Evolutionary conservation across 2,113 vertebrate genomes (phyloP).

Genomic region (Diglossa brunneiventris): DNA sequence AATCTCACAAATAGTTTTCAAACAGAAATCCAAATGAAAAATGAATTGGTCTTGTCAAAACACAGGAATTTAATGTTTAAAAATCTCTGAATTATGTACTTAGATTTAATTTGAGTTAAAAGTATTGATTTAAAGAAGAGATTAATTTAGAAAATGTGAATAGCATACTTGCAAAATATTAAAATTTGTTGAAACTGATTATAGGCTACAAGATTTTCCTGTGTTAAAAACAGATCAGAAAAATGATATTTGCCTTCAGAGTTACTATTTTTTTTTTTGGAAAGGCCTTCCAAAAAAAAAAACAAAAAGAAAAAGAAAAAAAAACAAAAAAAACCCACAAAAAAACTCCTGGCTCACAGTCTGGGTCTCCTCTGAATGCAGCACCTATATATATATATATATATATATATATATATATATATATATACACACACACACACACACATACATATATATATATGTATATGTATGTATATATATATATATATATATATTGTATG

Average conservation of each 20-base stretch:
- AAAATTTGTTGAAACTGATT: background rate
- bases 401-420: too few species aligned
- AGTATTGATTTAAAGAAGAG: background rate
- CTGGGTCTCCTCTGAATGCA: background rate
- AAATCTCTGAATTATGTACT: background rate
- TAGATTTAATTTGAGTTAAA: background rate
- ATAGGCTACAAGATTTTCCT: background rate
- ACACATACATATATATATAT: too few species aligned
- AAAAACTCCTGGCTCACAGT: background rate
- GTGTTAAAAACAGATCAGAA: background rate
- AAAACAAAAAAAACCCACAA: too few species aligned
- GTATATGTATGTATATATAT: too few species aligned
- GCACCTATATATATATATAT: too few species aligned
- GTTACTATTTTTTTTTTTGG: background rate
- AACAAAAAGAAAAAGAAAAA: too few species aligned
- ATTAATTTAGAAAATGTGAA: background rate
- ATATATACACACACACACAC: too few species aligned
- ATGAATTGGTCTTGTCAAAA: background rate
- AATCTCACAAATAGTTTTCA: background rate
- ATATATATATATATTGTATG: too few species aligned
- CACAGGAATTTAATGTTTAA: background rate
- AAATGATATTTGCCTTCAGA: background rate
- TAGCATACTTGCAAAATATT: background rate
- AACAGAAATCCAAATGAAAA: background rate
- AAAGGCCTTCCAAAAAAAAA: background rate